phyloP scores from a whole-genome alignment of 64 coral and sea anemone species.

The Stichodactyla mertensii region DNA sequence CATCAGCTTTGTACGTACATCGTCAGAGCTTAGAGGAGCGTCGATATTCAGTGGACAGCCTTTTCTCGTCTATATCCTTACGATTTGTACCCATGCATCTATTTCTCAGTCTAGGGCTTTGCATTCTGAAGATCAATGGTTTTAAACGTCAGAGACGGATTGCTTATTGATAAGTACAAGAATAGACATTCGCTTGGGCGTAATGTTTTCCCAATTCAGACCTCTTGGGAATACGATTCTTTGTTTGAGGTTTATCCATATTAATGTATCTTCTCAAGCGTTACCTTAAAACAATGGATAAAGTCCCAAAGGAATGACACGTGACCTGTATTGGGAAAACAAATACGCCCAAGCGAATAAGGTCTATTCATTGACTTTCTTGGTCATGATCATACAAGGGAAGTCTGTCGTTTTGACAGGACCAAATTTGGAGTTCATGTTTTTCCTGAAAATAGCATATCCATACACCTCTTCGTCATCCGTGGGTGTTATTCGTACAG shows the following conservation, averaged over 20 bases:
- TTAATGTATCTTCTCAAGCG: no score
- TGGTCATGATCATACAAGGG: constrained; percentile 4
- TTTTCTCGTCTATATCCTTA: neutral
- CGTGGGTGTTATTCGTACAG: neutral
- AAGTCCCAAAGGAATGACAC: no score
- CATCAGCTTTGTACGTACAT: neutral
- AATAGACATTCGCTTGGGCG: no score
- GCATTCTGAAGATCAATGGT: neutral
- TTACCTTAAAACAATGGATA: no score
- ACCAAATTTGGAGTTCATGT: neutral
- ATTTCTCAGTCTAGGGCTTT: neutral
- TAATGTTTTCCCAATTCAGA: no score
- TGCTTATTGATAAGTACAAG: neutral
- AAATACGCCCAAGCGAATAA: no score
- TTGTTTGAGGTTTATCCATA: no score
- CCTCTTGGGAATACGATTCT: no score
- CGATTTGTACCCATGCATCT: neutral
- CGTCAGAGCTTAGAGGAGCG: neutral
- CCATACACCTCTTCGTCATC: neutral
- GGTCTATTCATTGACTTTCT: neutral
- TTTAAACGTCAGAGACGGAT: neutral
- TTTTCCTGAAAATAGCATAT: neutral
- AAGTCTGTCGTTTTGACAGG: neutral
- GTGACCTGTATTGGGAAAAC: no score
- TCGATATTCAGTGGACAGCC: neutral